Percentiles rank a stretch among this genome's conserved stretches.
phyloP scores from a whole-genome alignment of 2,113 vertebrate genomes.

The Edolisoma coerulescens region DNA sequence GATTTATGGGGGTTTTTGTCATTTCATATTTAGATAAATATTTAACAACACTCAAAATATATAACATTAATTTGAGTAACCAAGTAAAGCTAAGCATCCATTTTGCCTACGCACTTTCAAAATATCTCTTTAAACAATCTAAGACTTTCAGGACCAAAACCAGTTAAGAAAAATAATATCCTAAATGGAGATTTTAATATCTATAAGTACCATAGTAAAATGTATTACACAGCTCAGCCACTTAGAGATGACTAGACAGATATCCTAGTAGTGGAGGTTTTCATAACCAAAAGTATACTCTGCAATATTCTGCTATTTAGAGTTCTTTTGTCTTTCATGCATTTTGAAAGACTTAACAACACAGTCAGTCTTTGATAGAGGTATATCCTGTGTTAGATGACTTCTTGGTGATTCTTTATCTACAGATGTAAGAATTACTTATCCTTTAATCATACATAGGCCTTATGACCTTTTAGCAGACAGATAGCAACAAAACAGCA shows the following conservation, averaged over 20 bases:
- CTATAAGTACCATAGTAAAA: not conserved
- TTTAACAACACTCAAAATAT: not conserved
- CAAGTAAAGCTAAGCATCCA: not conserved
- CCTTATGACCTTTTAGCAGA: not conserved
- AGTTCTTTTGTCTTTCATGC: not conserved
- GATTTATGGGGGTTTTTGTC: not conserved
- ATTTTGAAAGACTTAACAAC: not conserved
- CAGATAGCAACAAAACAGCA: not conserved
- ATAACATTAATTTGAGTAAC: not conserved
- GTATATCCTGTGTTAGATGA: not conserved
- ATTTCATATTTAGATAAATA: not conserved
- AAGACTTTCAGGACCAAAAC: not conserved
- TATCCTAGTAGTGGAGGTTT: not conserved
- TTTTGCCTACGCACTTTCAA: not conserved
- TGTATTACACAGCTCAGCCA: not conserved
- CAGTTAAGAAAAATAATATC: not conserved
- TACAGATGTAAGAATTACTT: not conserved
- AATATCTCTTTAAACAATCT: not conserved
- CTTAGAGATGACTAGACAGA: not conserved
- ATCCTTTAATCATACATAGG: not conserved
- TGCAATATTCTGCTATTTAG: not conserved
- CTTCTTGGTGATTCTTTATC: not conserved
- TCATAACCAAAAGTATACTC: not conserved
- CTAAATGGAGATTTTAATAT: not conserved
- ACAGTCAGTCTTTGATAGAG: not conserved